A percentile compares a stretch with the other conserved stretches of the same genome.
Evolutionary conservation across 1,140 invertebrate species (phyloP).

Genomic region (Lordiphosa mommai): DNA sequence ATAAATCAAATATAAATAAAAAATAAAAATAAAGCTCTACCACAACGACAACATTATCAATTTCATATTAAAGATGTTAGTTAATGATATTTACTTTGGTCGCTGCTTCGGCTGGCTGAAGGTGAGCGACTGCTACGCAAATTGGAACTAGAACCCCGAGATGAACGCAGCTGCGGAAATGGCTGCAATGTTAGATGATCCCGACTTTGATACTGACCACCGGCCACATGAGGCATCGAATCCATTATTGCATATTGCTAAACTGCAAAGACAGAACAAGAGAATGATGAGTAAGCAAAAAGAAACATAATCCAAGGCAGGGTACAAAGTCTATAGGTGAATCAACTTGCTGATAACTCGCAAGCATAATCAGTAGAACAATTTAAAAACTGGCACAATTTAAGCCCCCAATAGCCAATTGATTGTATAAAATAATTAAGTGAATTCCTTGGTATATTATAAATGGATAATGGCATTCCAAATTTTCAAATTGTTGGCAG

Average conservation of each 20-base stretch:
- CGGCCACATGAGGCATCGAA: slow-evolving; percentile 40
- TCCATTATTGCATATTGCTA: slow-evolving; percentile 66
- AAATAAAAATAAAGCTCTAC: background rate
- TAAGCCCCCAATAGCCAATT: slow-evolving; percentile 8
- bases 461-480: too few relatives aligned
- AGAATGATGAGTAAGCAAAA: background rate
- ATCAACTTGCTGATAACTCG: slow-evolving; percentile 57
- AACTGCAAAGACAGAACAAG: slow-evolving; percentile 40
- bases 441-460: too few relatives aligned
- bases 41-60: too few relatives aligned
- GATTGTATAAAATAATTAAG: too few relatives aligned
- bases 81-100: slow-evolving; percentile 69
- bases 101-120: slow-evolving; percentile 66
- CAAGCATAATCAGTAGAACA: slow-evolving; percentile 26
- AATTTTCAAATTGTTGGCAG: slow-evolving; percentile 2
- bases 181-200: slow-evolving; percentile 54
- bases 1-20: background rate
- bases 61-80: background rate
- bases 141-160: slow-evolving; percentile 59
- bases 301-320: slow-evolving; percentile 20
- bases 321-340: slow-evolving; percentile 68
- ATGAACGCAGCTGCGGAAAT: slow-evolving; percentile 36
- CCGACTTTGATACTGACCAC: slow-evolving; percentile 34
- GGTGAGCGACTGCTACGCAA: slow-evolving; percentile 69
- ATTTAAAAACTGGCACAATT: slow-evolving; percentile 34